Evolutionary conservation across 2,113 vertebrate genomes (phyloP).

Genomic region (Nothobranchius kuhntae): DNA sequence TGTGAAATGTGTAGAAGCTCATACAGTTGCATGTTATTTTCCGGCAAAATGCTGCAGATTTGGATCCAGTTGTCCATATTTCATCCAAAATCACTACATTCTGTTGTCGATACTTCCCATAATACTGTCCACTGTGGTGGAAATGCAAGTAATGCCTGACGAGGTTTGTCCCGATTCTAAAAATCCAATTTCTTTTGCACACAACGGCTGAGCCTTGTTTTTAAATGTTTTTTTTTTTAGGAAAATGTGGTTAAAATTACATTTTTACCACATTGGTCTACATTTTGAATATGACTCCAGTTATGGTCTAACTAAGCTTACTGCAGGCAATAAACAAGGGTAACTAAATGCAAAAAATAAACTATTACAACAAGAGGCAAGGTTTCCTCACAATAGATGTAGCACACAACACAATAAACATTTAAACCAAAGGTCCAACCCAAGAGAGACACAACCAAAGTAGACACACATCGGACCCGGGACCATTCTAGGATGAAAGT

Average conservation of each 20-base stretch:
- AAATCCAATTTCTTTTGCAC: background rate
- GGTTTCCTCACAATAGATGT: too few relatives aligned
- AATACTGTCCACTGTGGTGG: slow-evolving; percentile 1
- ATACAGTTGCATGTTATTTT: background rate
- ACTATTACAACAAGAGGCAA: too few relatives aligned
- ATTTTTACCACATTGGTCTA: background rate
- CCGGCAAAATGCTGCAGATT: background rate
- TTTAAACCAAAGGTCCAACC: too few relatives aligned
- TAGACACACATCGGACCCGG: too few relatives aligned
- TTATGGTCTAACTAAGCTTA: background rate
- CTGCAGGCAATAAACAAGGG: background rate
- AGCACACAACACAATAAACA: too few relatives aligned
- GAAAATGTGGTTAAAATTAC: slow-evolving; percentile 14
- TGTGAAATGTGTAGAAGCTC: background rate
- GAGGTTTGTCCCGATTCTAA: background rate
- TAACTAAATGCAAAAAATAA: too few relatives aligned
- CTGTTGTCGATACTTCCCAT: background rate
- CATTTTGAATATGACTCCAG: background rate
- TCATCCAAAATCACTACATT: background rate
- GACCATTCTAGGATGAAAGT: too few relatives aligned
- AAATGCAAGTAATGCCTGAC: background rate
- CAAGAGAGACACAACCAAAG: too few relatives aligned
- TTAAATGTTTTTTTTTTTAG: background rate
- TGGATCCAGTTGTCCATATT: background rate
- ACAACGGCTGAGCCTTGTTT: slow-evolving; percentile 3